Percentiles rank a stretch among this genome's conserved stretches.
Conservation (phyloP, 1,140 invertebrate species). For the Steinernema khuongi region DNA sequence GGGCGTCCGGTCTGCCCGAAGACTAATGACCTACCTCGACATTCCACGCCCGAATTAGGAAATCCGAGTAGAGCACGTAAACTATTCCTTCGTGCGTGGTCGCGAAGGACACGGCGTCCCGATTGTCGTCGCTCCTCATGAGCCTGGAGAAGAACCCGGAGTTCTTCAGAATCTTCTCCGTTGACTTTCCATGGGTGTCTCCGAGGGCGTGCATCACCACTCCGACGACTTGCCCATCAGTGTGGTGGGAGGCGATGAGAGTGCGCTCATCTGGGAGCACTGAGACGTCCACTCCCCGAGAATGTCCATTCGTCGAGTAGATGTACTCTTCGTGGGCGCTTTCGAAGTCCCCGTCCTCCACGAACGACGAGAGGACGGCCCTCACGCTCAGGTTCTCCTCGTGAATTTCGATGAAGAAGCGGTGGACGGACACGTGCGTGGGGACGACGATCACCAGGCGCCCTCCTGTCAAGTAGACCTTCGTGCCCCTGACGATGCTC, state of each 20-base stretch:
- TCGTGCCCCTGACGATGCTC: not conserved
- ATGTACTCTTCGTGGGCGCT: not conserved
- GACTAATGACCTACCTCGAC: not conserved
- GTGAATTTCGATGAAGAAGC: not conserved
- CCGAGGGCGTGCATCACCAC: not conserved
- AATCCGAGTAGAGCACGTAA: constrained; percentile 1
- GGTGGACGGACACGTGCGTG: not conserved
- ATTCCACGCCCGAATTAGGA: not conserved
- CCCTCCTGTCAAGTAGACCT: not conserved
- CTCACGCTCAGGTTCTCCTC: not conserved
- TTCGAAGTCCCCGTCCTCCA: not conserved
- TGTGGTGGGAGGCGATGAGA: not conserved
- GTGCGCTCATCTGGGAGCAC: not conserved
- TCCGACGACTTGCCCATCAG: not conserved
- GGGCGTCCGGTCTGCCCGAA: no score
- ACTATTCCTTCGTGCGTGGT: not conserved
- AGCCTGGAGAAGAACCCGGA: not conserved
- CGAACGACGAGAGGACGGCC: not conserved
- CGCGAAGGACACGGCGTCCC: not conserved
- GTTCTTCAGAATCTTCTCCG: not conserved
- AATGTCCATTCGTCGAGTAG: not conserved
- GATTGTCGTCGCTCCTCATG: not conserved
- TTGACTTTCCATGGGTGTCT: not conserved
- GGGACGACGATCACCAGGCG: not conserved
- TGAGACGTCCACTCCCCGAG: not conserved